Evolutionary conservation across 2,113 vertebrate genomes (phyloP).

Genomic region (Tenebrosternarchus preto): DNA sequence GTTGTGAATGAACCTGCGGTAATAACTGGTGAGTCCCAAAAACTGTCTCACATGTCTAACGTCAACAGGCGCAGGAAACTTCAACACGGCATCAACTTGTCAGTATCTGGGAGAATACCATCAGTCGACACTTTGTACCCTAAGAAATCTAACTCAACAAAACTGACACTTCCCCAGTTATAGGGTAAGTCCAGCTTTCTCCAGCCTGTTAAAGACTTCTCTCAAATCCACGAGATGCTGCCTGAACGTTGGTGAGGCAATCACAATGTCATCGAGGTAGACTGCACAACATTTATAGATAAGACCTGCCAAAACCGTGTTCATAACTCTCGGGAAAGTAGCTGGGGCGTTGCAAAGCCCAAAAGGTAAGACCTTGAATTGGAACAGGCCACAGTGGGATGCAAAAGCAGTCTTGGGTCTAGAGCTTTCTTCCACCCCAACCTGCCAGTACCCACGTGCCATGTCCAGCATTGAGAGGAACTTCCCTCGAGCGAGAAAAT

Average conservation of each 20-base stretch:
- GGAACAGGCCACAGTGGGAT: too few relatives aligned
- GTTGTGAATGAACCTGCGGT: slow-evolving; percentile 5
- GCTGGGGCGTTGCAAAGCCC: too few relatives aligned
- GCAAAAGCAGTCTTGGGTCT: slow-evolving; percentile 30
- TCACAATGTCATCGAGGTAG: neutral
- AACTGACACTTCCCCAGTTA: neutral
- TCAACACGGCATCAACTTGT: neutral
- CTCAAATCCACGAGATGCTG: neutral
- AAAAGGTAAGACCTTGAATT: too few relatives aligned
- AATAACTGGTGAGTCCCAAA: slow-evolving; percentile 27
- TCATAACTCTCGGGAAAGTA: too few relatives aligned
- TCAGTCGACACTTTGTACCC: neutral
- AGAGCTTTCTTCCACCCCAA: slow-evolving; percentile 7
- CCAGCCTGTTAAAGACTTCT: neutral
- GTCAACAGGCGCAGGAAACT: too few relatives aligned
- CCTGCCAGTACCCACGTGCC: slow-evolving; percentile 24
- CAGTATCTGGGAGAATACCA: neutral
- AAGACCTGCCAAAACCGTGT: too few relatives aligned
- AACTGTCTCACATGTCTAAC: slow-evolving; percentile 8
- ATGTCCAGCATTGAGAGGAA: slow-evolving; percentile 13
- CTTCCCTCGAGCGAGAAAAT: too few relatives aligned
- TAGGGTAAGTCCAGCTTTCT: neutral
- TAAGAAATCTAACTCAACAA: neutral
- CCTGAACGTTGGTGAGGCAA: too few relatives aligned
- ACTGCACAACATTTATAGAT: slow-evolving; percentile 4